Conservation (phyloP, 2,797 vertebrate species). For the Anabas testudineus region DNA sequence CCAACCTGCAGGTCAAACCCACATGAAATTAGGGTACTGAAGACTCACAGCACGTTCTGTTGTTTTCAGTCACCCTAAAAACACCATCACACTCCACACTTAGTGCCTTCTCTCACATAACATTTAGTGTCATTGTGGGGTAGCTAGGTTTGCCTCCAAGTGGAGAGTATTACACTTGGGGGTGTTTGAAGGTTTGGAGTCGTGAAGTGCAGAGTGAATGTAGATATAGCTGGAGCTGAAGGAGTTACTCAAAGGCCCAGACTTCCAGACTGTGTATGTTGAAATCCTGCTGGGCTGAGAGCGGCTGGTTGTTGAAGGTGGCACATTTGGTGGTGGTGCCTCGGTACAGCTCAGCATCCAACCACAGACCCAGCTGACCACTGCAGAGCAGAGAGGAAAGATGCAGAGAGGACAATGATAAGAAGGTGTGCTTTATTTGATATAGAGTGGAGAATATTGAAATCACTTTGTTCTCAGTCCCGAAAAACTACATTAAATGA, state of each 20-base stretch:
- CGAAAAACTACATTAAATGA: background rate
- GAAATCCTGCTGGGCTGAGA: constrained; percentile 96
- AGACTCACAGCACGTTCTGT: background rate
- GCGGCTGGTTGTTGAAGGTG: constrained; percentile 96
- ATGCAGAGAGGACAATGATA: background rate
- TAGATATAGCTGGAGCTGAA: constrained; percentile 7
- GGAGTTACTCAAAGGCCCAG: constrained; percentile 87
- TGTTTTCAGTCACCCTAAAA: constrained; percentile 1
- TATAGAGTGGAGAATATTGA: background rate
- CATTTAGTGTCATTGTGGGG: constrained; percentile 40
- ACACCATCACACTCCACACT: constrained; percentile 11
- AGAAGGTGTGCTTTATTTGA: background rate
- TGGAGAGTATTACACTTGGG: constrained; percentile 51
- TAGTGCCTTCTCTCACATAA: constrained; percentile 33
- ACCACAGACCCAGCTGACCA: constrained; percentile 95
- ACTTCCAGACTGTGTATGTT: constrained; percentile 96
- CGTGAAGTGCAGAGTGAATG: constrained; percentile 31
- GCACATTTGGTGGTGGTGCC: constrained; percentile 94
- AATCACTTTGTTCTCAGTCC: background rate
- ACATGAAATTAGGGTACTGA: constrained; percentile 15
- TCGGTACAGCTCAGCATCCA: constrained; percentile 94
- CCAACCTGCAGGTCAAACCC: constrained; percentile 23
- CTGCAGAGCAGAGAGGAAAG: constrained; percentile 70
- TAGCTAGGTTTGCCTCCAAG: constrained; percentile 44
- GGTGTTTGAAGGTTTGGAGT: constrained; percentile 18